Base-by-base conservation (phyloP, 2,113 vertebrate species). In the Oenanthe oenanthe region DNA sequence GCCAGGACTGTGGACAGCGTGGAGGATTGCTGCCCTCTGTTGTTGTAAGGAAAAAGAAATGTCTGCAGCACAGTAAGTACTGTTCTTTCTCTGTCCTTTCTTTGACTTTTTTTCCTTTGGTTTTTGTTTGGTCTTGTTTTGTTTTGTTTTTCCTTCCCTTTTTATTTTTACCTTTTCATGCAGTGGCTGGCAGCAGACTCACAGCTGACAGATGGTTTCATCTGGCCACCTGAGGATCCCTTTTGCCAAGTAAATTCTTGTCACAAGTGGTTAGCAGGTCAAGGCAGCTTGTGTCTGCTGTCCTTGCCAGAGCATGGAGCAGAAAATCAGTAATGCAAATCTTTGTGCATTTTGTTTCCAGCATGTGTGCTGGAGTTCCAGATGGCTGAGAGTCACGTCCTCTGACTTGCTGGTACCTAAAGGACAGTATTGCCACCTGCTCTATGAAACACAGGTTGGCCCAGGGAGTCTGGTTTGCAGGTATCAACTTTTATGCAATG, bases 1-100 rank as follows among this genome's bases (percentile, higher is more conserved):
- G 53, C 45, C 19, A 11, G 29, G 17, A 43, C 43, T 80, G 58
- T 1, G 16, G 20, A n/a, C 87, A 95, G 66, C 38, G 19, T 56
- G 92, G 97, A 75, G 48, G 63, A 45, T 84, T 94, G 51, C 88
- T 18, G 91, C 97, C 97, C 97, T 95, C 97, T 98, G n/a, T 96
- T 93, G 97, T 68, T 96, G n/a, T 61, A 87, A 89, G 48, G 56
- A 36, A 68, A 68, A 71, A 36, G 11, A 88, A 56, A 70, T 36
- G 36, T n/a, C 78, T 58, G 78, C 73, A 76, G 85, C 61, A 28
- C 26, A 71, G 36, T 25, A 50, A 34, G 17, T 5, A 4, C 10
- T 14, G 4, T 25, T 47, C 29, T 76, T 75, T 71, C 20, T 60
- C 51, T 47, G 43, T 57, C 48, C 56, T 66, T 68, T 65, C 65